These are phyloP conservation scores for Solenodon paradoxus DNA, from an alignment of 2,113 vertebrate species.

Conservation along the genomic window DNA sequence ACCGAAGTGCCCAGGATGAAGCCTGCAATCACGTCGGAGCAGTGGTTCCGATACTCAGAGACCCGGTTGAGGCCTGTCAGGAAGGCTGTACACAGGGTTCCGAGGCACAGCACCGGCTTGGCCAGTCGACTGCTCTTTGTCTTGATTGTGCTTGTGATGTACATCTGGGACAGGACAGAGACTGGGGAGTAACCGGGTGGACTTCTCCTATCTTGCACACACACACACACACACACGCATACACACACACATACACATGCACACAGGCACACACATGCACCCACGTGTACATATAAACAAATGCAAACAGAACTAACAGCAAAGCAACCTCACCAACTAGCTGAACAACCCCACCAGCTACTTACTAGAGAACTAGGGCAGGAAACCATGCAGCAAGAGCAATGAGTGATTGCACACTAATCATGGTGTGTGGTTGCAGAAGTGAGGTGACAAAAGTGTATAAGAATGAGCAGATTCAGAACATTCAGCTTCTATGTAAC, in stretches of 20 bases:
- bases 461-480: neutral
- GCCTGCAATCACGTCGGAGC: slow-evolving; percentile 95
- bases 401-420: rapidly evolving
- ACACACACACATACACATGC: rapidly evolving
- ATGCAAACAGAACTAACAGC: rapidly evolving
- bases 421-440: neutral
- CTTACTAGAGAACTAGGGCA: neutral
- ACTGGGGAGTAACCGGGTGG: neutral
- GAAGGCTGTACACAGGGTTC: slow-evolving; percentile 95
- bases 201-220: rapidly evolving
- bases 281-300: too few species aligned
- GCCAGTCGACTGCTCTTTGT: slow-evolving; percentile 97
- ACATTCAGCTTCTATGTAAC: neutral
- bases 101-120: slow-evolving; percentile 95
- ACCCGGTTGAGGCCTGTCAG: slow-evolving; percentile 95
- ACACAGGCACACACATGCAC: rapidly evolving
- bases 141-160: slow-evolving; percentile 99
- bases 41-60: slow-evolving; percentile 98
- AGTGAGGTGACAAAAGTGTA: too few species aligned
- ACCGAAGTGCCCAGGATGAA: slow-evolving; percentile 95
- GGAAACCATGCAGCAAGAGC: neutral
- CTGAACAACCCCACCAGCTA: neutral
- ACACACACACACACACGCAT: too few species aligned
- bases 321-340: neutral
- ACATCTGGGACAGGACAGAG: slow-evolving; percentile 88